Evolutionary conservation across 2,113 vertebrate genomes (phyloP).

Genomic region (Clupea harengus): DNA sequence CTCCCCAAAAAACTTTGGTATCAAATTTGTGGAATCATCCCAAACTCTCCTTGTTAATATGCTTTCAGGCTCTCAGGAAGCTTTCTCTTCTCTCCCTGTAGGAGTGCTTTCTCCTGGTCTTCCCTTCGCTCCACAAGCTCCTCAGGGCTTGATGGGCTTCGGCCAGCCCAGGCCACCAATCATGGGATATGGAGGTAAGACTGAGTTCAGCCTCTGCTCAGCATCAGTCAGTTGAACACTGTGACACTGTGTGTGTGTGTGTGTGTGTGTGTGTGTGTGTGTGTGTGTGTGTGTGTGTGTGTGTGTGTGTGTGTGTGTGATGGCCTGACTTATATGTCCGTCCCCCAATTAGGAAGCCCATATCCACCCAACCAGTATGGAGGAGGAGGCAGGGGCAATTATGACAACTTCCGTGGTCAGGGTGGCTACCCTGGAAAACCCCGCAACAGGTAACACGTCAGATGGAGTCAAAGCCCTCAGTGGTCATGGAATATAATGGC

Average conservation of each 20-base stretch:
- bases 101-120: slow-evolving; percentile 72
- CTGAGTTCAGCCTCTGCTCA: not conserved
- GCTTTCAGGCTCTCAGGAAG: not conserved
- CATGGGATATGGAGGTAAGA: slow-evolving; percentile 82
- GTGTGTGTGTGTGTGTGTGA: not conserved
- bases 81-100: slow-evolving; percentile 3
- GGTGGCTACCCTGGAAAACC: slow-evolving; percentile 84
- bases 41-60: not conserved
- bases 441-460: slow-evolving; percentile 79
- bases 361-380: slow-evolving; percentile 87
- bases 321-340: not conserved
- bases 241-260: not conserved
- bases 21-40: no score
- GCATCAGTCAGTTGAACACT: not conserved
- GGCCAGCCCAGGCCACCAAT: slow-evolving; percentile 86
- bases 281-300: not conserved
- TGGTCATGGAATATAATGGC: not conserved
- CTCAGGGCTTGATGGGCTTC: slow-evolving; percentile 85
- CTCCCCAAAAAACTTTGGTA: no score
- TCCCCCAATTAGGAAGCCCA: slow-evolving; percentile 62
- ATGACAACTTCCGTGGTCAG: slow-evolving; percentile 87
- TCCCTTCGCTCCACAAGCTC: slow-evolving; percentile 83
- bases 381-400: slow-evolving; percentile 81
- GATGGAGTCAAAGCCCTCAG: not conserved
- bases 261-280: not conserved